phyloP scores from a whole-genome alignment of 1,140 invertebrate species.

The Pseudomyrmex sp. region DNA sequence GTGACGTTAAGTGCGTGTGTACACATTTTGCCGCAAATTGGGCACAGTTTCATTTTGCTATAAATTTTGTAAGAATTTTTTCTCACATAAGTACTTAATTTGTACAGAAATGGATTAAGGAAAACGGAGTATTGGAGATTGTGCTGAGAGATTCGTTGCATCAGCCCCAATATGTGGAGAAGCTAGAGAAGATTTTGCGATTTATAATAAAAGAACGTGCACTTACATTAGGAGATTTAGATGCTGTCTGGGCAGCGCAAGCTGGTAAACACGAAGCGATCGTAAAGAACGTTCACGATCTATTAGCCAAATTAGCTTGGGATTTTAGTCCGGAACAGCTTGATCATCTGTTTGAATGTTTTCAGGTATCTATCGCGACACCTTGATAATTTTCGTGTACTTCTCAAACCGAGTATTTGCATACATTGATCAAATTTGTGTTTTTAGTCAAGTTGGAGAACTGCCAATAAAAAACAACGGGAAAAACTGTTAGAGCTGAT shows the following conservation, averaged over 20 bases:
- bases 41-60: not conserved
- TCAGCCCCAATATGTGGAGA: slow-evolving; percentile 99
- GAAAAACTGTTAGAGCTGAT: slow-evolving; percentile 98
- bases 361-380: slow-evolving; percentile 89
- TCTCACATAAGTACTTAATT: slow-evolving; percentile 24
- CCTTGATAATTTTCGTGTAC: not conserved
- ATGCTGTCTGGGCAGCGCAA: slow-evolving; percentile 98
- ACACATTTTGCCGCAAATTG: not conserved
- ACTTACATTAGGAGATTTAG: slow-evolving; percentile 95
- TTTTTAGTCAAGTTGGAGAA: slow-evolving; percentile 95
- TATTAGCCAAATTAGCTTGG: slow-evolving; percentile 98
- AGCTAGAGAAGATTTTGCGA: slow-evolving; percentile 98
- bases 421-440: slow-evolving; percentile 34
- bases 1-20: too few relatives aligned
- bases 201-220: slow-evolving; percentile 98
- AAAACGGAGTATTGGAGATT: slow-evolving; percentile 98
- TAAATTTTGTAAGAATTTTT: slow-evolving; percentile 22
- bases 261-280: slow-evolving; percentile 98
- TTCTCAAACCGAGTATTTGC: not conserved
- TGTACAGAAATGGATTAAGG: slow-evolving; percentile 96
- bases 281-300: slow-evolving; percentile 98
- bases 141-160: slow-evolving; percentile 98
- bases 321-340: slow-evolving; percentile 99
- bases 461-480: slow-evolving; percentile 97
- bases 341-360: slow-evolving; percentile 98